Percentiles rank a stretch among this genome's conserved stretches.
phyloP scores from a whole-genome alignment of 2,888 invertebrate species.

The Strigamia transsilvanica region DNA sequence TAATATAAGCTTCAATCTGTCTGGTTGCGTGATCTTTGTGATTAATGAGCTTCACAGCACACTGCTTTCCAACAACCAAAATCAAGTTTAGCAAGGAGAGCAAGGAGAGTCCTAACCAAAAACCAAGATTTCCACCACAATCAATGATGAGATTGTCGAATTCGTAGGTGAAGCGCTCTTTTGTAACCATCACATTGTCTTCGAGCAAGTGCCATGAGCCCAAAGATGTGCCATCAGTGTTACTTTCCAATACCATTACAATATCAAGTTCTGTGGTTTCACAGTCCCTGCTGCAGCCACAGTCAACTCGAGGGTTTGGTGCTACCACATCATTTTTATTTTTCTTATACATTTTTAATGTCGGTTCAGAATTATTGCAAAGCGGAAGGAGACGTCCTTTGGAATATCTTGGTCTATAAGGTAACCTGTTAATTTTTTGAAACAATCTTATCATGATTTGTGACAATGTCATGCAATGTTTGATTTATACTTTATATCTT shows the following conservation, averaged over 20 bases:
- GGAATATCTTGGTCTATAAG: background rate
- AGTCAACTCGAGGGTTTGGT: background rate
- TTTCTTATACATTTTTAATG: background rate
- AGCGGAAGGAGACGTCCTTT: background rate
- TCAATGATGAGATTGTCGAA: background rate
- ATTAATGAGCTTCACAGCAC: background rate
- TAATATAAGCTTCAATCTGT: background rate
- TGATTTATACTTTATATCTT: too few species aligned
- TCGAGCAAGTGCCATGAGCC: background rate
- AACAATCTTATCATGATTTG: too few species aligned
- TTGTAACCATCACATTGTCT: background rate
- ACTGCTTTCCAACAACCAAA: background rate
- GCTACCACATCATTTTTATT: background rate
- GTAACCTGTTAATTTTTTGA: background rate
- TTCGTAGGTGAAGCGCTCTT: background rate
- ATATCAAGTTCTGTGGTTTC: background rate
- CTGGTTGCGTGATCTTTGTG: background rate
- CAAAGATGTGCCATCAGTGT: background rate
- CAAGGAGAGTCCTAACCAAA: background rate
- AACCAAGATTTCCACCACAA: too few species aligned
- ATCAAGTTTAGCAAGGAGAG: background rate
- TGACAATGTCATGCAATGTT: too few species aligned
- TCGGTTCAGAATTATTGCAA: background rate
- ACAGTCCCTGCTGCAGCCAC: background rate
- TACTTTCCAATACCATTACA: background rate